Evolutionary conservation across 2,888 invertebrate species (phyloP).

Genomic region (Heteromyza rotundicornis): DNA sequence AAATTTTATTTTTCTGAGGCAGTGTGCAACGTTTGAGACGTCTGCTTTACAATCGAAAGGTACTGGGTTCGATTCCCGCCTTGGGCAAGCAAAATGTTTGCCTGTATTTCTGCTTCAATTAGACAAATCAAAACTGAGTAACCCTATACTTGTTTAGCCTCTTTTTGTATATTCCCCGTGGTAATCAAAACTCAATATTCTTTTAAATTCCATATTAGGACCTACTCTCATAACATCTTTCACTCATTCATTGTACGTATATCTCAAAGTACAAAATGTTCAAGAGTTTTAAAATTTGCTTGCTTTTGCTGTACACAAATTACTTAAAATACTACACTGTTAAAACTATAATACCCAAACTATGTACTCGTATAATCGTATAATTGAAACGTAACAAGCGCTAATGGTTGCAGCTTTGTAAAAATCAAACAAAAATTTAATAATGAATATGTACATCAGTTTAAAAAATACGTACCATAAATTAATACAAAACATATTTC

Average conservation of each 20-base stretch:
- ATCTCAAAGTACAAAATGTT: too few species aligned
- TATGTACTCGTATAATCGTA: conserved; percentile 6
- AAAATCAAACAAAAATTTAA: conserved; percentile 12
- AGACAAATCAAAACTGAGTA: too few species aligned
- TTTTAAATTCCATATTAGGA: not conserved
- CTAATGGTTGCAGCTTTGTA: conserved; percentile 44
- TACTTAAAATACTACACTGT: not conserved
- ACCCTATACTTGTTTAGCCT: too few species aligned
- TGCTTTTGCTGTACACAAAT: not conserved
- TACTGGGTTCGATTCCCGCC: too few species aligned
- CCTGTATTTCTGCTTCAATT: too few species aligned
- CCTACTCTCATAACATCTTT: not conserved
- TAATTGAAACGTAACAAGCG: conserved; percentile 25
- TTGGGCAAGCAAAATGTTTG: too few species aligned
- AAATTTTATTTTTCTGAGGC: too few species aligned
- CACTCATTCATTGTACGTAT: not conserved
- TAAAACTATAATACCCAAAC: conserved; percentile 8
- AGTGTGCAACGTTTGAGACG: too few species aligned
- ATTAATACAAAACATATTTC: conserved; percentile 14
- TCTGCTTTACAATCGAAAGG: too few species aligned
- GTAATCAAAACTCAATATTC: not conserved
- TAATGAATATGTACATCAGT: too few species aligned
- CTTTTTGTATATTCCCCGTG: too few species aligned
- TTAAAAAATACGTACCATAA: conserved; percentile 9
- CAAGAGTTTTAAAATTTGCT: too few species aligned